Conservation (phyloP, 2,113 vertebrate species). For the Gobio gobio region DNA sequence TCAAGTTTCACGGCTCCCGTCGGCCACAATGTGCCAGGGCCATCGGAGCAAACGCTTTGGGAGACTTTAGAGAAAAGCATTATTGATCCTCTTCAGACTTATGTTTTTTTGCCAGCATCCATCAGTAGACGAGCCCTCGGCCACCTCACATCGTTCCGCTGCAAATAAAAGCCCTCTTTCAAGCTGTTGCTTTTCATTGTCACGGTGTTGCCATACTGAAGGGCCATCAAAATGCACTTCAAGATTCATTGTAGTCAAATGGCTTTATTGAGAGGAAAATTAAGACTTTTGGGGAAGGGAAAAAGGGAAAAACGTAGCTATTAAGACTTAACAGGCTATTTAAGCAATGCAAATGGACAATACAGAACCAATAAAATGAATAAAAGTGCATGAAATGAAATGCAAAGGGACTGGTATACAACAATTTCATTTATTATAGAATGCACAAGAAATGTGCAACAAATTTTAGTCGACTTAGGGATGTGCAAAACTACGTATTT, state of each 20-base stretch:
- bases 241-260: slow-evolving; percentile 31
- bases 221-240: slow-evolving; percentile 27
- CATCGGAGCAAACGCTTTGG: slow-evolving; percentile 27
- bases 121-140: slow-evolving; percentile 41
- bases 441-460: no score
- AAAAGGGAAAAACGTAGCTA: not conserved
- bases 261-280: slow-evolving; percentile 17
- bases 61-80: slow-evolving; percentile 47
- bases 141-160: slow-evolving; percentile 27
- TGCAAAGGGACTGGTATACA: not conserved
- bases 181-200: slow-evolving; percentile 43
- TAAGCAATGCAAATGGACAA: not conserved
- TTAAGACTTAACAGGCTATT: slow-evolving; percentile 8
- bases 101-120: slow-evolving; percentile 39
- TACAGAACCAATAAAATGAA: not conserved
- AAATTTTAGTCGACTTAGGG: no score
- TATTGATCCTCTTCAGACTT: slow-evolving; percentile 52
- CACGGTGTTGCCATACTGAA: slow-evolving; percentile 4
- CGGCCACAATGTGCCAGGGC: slow-evolving; percentile 41
- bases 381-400: not conserved
- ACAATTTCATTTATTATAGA: no score
- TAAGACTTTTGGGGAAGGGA: not conserved
- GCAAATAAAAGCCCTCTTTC: slow-evolving; percentile 38
- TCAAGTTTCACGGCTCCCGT: slow-evolving; percentile 57
- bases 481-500: no score